Evolutionary conservation across 2,888 invertebrate genomes (phyloP).

Genomic region (Phyllotreta striolata): DNA sequence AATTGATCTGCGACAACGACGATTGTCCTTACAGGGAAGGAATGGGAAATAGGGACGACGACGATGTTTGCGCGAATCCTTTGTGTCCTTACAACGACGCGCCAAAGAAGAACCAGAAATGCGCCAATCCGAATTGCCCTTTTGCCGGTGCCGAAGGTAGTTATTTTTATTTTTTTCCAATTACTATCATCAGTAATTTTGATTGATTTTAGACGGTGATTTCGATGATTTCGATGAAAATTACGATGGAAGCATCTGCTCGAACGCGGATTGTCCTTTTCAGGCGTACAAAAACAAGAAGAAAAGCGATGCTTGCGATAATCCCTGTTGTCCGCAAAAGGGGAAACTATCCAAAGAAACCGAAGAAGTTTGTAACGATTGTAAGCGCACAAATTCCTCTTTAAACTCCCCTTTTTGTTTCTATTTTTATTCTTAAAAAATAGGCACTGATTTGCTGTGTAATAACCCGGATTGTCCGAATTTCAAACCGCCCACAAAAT

Average conservation of each 20-base stretch:
- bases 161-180: neutral
- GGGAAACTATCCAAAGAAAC: neutral
- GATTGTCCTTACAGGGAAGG: constrained; percentile 44
- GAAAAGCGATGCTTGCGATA: constrained; percentile 1
- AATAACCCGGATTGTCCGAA: constrained; percentile 41
- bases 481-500: neutral
- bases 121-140: constrained; percentile 40
- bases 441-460: constrained; percentile 22
- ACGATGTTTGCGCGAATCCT: constrained; percentile 19
- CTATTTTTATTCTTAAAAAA: too few relatives aligned
- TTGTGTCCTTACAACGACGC: constrained; percentile 25
- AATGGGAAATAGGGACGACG: constrained; percentile 19
- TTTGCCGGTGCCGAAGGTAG: constrained; percentile 8
- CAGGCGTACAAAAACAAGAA: constrained; percentile 15
- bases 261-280: constrained; percentile 47
- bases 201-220: neutral
- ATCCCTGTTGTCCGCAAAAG: constrained; percentile 10
- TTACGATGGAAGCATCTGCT: constrained; percentile 39
- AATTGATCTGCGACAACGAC: constrained; percentile 43
- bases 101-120: constrained; percentile 35
- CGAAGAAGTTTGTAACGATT: constrained; percentile 36
- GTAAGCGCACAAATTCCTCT: neutral
- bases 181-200: neutral
- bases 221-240: neutral
- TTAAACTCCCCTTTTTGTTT: too few relatives aligned